phyloP scores from a whole-genome alignment of 1,140 invertebrate species.

The Watersipora subatra region DNA sequence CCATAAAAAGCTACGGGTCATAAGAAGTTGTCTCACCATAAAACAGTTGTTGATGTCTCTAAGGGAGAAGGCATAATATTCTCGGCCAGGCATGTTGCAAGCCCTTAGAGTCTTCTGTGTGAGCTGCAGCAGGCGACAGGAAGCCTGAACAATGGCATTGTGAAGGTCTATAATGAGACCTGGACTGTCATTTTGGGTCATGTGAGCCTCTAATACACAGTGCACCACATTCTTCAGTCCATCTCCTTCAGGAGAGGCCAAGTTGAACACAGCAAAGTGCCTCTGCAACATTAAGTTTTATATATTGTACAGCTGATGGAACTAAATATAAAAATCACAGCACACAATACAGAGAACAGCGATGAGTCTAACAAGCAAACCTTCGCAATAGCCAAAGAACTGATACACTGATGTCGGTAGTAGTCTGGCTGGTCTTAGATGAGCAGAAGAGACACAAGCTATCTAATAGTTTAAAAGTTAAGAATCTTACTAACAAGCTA shows the following conservation, averaged over 20 bases:
- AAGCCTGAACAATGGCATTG: constrained; percentile 30
- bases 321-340: no score
- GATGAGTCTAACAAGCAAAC: no score
- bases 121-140: constrained; percentile 28
- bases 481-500: no score
- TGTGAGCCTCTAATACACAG: constrained; percentile 34
- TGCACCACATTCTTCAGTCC: constrained; percentile 27
- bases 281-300: constrained; percentile 31
- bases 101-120: constrained; percentile 29
- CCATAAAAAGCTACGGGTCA: no score
- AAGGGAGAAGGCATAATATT: constrained; percentile 38
- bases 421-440: no score
- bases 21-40: no score
- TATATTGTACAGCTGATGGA: no score
- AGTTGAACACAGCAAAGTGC: constrained; percentile 36
- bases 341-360: no score
- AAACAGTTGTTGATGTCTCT: constrained; percentile 35
- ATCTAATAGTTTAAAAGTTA: no score
- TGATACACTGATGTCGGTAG: no score
- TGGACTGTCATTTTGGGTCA: constrained; percentile 27
- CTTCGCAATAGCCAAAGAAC: no score
- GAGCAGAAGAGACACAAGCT: no score
- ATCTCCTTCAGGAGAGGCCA: constrained; percentile 28
- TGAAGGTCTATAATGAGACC: constrained; percentile 35
- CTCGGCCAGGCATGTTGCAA: constrained; percentile 29